Evolutionary conservation across 2,888 invertebrate species (phyloP).

Genomic region (Cryptus armator): DNA sequence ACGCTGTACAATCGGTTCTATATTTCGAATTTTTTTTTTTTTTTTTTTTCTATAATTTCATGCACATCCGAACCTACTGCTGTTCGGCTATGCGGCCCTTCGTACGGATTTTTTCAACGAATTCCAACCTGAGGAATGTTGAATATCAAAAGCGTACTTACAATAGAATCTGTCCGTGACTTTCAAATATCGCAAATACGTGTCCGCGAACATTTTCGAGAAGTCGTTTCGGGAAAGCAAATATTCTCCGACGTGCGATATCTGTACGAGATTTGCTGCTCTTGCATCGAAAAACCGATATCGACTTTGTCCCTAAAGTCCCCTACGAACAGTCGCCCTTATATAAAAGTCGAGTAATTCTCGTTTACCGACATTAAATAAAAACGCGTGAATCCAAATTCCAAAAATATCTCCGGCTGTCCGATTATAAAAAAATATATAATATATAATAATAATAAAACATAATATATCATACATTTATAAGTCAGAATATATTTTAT

Average conservation of each 20-base stretch:
- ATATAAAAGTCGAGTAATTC: not conserved
- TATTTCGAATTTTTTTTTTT: too few relatives aligned
- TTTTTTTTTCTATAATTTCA: too few relatives aligned
- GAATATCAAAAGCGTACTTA: not conserved
- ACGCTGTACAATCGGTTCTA: too few relatives aligned
- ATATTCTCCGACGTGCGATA: conserved; percentile 29
- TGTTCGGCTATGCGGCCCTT: too few relatives aligned
- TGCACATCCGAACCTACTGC: too few relatives aligned
- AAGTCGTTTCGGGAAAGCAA: conserved; percentile 16
- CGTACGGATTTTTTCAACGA: not conserved
- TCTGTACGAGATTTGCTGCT: conserved; percentile 26
- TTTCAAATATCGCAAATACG: not conserved
- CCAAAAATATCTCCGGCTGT: not conserved
- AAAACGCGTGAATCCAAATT: not conserved
- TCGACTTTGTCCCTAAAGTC: not conserved
- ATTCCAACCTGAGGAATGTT: not conserved
- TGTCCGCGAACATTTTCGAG: not conserved
- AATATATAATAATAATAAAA: not conserved
- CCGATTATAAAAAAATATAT: not conserved
- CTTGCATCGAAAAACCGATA: not conserved
- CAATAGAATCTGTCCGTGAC: not conserved
- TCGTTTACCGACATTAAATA: not conserved
- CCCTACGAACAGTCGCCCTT: not conserved
- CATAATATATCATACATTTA: too few relatives aligned
- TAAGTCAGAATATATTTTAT: too few relatives aligned